Evolutionary conservation across 2,888 invertebrate species (phyloP).

Genomic region (Agrilus biguttatus): DNA sequence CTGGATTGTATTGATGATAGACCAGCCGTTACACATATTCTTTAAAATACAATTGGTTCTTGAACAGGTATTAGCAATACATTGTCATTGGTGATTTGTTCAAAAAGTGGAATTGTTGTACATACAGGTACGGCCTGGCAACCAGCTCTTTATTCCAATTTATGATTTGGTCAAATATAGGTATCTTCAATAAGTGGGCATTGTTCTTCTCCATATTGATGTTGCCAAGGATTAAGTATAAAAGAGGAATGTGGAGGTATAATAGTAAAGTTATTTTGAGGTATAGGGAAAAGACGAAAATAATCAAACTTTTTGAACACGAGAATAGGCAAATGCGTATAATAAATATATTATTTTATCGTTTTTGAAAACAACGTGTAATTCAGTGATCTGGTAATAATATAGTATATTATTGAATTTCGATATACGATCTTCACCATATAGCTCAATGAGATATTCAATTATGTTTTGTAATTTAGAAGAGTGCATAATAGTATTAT

Average conservation of each 20-base stretch:
- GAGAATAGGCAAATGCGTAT: slow-evolving; percentile 9
- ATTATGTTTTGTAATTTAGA: slow-evolving; percentile 7
- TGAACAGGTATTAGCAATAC: not conserved
- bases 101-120: not conserved
- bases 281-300: slow-evolving; percentile 8
- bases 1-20: too few relatives aligned
- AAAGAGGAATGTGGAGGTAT: slow-evolving; percentile 7
- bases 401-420: slow-evolving; percentile 8
- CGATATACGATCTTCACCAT: slow-evolving; percentile 5
- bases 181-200: slow-evolving; percentile 6
- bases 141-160: not conserved
- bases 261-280: slow-evolving; percentile 6
- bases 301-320: slow-evolving; percentile 4
- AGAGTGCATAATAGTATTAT: too few relatives aligned
- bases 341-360: slow-evolving; percentile 8
- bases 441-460: slow-evolving; percentile 3
- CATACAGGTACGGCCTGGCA: not conserved
- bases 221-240: slow-evolving; percentile 1
- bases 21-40: too few relatives aligned
- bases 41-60: too few relatives aligned
- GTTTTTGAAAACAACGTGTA: slow-evolving; percentile 5
- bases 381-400: too few relatives aligned
- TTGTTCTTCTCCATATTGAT: slow-evolving; percentile 6
- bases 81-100: not conserved
- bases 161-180: slow-evolving; percentile 1